Percentiles rank a stretch among this genome's conserved stretches.
Evolutionary conservation across 1,140 invertebrate genomes (phyloP).

Genomic region (Magallana ariakensis): DNA sequence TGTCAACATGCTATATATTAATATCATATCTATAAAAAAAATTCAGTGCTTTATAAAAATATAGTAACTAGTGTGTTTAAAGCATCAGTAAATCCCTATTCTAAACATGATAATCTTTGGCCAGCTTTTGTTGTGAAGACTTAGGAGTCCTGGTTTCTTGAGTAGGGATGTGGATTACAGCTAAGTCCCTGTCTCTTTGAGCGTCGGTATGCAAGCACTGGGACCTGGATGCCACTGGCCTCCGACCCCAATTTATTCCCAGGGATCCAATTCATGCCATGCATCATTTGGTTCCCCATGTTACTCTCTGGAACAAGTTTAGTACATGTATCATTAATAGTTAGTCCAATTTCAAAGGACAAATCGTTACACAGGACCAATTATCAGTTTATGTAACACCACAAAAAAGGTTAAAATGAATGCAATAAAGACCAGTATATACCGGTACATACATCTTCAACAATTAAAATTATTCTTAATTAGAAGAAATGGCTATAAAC

Average conservation of each 20-base stretch:
- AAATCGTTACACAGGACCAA: too few species aligned
- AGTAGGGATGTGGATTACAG: constrained; percentile 43
- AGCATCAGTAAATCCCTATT: not conserved
- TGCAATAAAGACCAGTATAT: too few species aligned
- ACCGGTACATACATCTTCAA: too few species aligned
- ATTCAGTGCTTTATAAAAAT: not conserved
- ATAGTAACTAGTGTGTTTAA: not conserved
- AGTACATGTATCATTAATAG: constrained; percentile 48
- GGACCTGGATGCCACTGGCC: constrained; percentile 71
- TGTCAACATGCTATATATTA: not conserved
- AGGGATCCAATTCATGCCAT: constrained; percentile 78
- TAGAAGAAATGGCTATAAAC: too few species aligned
- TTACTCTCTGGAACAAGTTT: constrained; percentile 76
- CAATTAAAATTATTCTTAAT: too few species aligned
- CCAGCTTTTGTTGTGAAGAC: not conserved
- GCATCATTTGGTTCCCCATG: constrained; percentile 75
- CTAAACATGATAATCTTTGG: not conserved
- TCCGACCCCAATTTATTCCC: constrained; percentile 74
- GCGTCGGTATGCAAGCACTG: constrained; percentile 66
- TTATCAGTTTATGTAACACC: too few species aligned
- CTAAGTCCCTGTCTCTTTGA: constrained; percentile 69
- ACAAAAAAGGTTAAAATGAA: not conserved
- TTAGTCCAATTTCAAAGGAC: too few species aligned
- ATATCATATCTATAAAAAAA: not conserved
- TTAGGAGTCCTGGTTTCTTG: constrained; percentile 16